phyloP scores from a whole-genome alignment of 2,888 invertebrate species.

The Stenoptilia bipunctidactyla region DNA sequence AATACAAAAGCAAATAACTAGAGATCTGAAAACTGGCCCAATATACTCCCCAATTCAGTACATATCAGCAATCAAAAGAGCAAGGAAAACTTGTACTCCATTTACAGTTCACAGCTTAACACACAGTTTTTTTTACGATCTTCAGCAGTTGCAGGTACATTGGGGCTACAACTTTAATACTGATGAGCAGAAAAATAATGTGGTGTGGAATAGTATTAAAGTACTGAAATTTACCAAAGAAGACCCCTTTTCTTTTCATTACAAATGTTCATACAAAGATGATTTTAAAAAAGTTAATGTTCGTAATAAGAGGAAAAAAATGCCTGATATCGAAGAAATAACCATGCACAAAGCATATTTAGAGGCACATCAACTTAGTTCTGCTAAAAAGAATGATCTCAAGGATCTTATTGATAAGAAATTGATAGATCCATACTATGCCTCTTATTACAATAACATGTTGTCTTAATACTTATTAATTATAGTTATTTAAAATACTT shows the following conservation, averaged over 20 bases:
- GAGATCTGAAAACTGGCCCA: conserved; percentile 19
- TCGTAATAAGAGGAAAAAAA: conserved; percentile 15
- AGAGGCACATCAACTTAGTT: too few relatives aligned
- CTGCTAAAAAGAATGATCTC: too few relatives aligned
- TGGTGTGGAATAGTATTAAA: conserved; percentile 9
- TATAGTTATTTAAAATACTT: too few relatives aligned
- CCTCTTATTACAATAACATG: too few relatives aligned
- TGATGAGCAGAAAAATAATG: conserved; percentile 1
- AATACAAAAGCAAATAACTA: conserved; percentile 25
- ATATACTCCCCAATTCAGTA: conserved; percentile 19
- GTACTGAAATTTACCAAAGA: conserved; percentile 6
- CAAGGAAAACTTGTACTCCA: conserved; percentile 11
- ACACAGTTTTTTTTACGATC: conserved; percentile 13
- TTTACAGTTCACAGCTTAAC: conserved; percentile 14
- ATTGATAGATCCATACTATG: too few relatives aligned
- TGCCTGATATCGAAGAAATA: neutral
- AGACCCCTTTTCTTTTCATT: conserved; percentile 5
- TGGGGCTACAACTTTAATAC: conserved; percentile 1
- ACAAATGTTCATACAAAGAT: conserved; percentile 4
- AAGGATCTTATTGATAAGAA: too few relatives aligned
- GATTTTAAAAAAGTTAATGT: conserved; percentile 5
- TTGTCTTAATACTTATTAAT: too few relatives aligned
- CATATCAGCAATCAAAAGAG: conserved; percentile 12
- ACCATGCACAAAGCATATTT: too few relatives aligned
- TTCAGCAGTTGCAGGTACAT: conserved; percentile 2